Base-by-base conservation (phyloP, 2,113 vertebrate genomes). In the Anolis carolinensis region DNA sequence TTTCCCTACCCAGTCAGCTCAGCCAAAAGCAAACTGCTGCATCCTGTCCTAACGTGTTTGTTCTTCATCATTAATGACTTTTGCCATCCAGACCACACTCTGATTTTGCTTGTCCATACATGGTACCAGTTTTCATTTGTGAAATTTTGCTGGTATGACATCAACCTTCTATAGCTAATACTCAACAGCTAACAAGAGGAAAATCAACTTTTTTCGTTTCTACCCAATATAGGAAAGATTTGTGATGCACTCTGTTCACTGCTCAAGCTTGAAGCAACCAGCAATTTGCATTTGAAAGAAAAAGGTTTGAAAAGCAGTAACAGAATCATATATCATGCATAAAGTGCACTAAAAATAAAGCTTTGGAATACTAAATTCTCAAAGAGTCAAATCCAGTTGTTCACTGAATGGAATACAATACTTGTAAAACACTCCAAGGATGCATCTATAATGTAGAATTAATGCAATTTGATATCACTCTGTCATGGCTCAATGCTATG, bases 341-440 rank as follows among this genome's bases (percentile, higher is more conserved):
- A 74, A n/a, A 74, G n/a, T 20, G 13, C 32, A 62, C 68, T 88
- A 81, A 80, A 71, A 86, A 90, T 80, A 75, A 86, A 81, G 88
- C 65, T 86, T 76, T 50, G n/a, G 4, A 21, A 68, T 74, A 82
- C 30, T 14, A 68, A 32, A 55, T 30, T 14, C 34, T 62, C 44
- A 72, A 72, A 9, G n/a, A 55, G 30, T n/a, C 21, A 78, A 32
- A 55, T 55, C 44, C 5, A 62, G 27, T 78, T 34, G 72, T 63
- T 72, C 72, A 25, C 34, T 72, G 59, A 27, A 77, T 27, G 55
- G 8, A 81, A 44, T 16, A 30, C 88, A 90, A 88, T 67, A 81
- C 4, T 77, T 36, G 50, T 85, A 77, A 73, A 88, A 90, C 83
- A 90, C 68, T 73, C 32, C 52, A 7, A 8, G 9, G 8, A 10